These are phyloP conservation scores for Tenebrosternarchus preto DNA, from an alignment of 2,113 vertebrate genomes.

Conservation along the genomic window DNA sequence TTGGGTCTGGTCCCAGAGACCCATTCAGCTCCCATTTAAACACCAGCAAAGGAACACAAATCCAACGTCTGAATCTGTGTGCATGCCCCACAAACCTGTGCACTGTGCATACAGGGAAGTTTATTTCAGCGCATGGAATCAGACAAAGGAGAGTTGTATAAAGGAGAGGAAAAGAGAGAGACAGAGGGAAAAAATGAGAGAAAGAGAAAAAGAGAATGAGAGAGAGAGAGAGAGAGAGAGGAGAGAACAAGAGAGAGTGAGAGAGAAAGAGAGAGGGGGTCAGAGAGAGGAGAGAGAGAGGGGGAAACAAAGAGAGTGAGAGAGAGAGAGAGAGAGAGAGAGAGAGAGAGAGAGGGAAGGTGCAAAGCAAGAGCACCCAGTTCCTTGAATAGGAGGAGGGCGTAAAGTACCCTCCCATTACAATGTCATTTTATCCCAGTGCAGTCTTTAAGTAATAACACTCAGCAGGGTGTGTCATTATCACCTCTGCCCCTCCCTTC, in stretches of 20 bases:
- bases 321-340: slow-evolving; percentile 6
- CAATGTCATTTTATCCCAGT: slow-evolving; percentile 56
- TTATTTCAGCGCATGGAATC: slow-evolving; percentile 23
- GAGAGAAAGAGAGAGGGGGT: not conserved
- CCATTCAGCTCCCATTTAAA: slow-evolving; percentile 17
- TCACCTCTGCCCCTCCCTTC: slow-evolving; percentile 40
- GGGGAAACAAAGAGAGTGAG: not conserved
- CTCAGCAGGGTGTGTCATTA: slow-evolving; percentile 56
- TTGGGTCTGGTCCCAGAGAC: slow-evolving; percentile 9
- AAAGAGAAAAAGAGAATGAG: not conserved
- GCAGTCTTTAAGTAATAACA: slow-evolving; percentile 63
- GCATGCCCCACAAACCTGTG: slow-evolving; percentile 20
- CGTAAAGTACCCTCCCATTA: slow-evolving; percentile 56
- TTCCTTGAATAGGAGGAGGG: slow-evolving; percentile 46
- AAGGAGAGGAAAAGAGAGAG: not conserved
- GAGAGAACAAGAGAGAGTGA: not conserved
- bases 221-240: not conserved
- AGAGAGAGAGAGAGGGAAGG: slow-evolving; percentile 23
- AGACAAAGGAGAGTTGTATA: slow-evolving; percentile 12
- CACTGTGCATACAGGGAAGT: slow-evolving; percentile 6
- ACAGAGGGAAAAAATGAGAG: not conserved
- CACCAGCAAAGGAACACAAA: slow-evolving; percentile 24
- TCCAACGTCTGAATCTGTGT: slow-evolving; percentile 7
- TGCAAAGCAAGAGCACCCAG: slow-evolving; percentile 40
- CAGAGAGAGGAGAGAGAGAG: not conserved